Evolutionary conservation across 2,888 invertebrate species (phyloP).

Genomic region (Slavum lentiscoides): DNA sequence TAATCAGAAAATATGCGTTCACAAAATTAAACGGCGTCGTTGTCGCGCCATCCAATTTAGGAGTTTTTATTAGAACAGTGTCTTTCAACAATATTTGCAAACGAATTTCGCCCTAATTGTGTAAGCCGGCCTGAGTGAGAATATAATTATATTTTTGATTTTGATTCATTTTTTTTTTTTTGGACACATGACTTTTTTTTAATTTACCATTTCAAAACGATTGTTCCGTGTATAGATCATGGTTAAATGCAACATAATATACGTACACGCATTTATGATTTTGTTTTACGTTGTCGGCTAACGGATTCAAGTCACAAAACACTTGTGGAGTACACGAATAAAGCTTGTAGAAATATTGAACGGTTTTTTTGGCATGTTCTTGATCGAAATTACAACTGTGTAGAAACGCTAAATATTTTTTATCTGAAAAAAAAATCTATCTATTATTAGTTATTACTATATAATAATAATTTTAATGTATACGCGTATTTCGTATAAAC

Average conservation of each 20-base stretch:
- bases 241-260: neutral
- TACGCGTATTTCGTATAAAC: too few relatives aligned
- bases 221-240: too few relatives aligned
- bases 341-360: conserved; percentile 54
- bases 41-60: too few relatives aligned
- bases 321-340: conserved; percentile 17
- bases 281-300: neutral
- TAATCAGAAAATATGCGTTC: too few relatives aligned
- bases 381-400: conserved; percentile 56
- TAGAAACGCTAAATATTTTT: conserved; percentile 56
- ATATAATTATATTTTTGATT: too few relatives aligned
- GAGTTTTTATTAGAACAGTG: neutral
- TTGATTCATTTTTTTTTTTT: too few relatives aligned
- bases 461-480: too few relatives aligned
- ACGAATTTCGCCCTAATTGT: too few relatives aligned
- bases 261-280: conserved; percentile 13
- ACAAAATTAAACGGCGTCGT: too few relatives aligned
- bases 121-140: too few relatives aligned
- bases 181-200: too few relatives aligned
- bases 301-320: conserved; percentile 31
- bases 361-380: conserved; percentile 55
- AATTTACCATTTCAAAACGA: too few relatives aligned
- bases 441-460: neutral
- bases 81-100: neutral
- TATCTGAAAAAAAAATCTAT: conserved; percentile 56